Evolutionary conservation across 2,888 invertebrate genomes (phyloP).

Genomic region (Drosophila subquinaria): DNA sequence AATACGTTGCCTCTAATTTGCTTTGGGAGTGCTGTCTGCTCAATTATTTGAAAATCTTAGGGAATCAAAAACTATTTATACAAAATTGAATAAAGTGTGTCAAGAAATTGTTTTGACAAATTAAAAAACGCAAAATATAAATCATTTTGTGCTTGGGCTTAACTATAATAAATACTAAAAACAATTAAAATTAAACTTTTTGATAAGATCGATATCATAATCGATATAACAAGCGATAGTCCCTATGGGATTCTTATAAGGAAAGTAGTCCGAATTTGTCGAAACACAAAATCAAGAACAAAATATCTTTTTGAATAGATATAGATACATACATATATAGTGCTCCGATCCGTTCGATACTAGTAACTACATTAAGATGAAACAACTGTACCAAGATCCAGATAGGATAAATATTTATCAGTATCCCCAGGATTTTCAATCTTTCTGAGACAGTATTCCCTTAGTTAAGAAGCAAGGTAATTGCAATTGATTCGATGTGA

Average conservation of each 20-base stretch:
- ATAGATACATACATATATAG: background rate
- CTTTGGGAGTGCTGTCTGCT: slow-evolving; percentile 5
- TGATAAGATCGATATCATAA: slow-evolving; percentile 5
- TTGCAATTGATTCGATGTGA: background rate
- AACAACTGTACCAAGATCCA: slow-evolving; percentile 19
- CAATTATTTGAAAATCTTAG: slow-evolving; percentile 1
- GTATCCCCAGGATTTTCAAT: background rate
- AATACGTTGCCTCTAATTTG: background rate
- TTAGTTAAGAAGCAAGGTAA: background rate
- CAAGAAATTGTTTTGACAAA: background rate
- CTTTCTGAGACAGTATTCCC: background rate
- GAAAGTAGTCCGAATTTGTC: background rate
- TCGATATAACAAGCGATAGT: background rate
- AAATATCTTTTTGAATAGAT: background rate
- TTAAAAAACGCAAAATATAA: background rate
- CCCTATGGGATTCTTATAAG: background rate
- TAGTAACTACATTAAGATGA: background rate
- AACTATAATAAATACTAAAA: background rate
- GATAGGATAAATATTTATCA: background rate
- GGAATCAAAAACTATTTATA: slow-evolving; percentile 1
- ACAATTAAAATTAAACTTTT: background rate
- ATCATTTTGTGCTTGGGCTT: background rate
- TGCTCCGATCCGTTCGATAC: slow-evolving; percentile 11
- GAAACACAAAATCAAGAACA: background rate
- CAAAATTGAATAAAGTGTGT: background rate